Base-by-base conservation (phyloP, 2,888 invertebrate genomes). In the Pandemis heparana region DNA sequence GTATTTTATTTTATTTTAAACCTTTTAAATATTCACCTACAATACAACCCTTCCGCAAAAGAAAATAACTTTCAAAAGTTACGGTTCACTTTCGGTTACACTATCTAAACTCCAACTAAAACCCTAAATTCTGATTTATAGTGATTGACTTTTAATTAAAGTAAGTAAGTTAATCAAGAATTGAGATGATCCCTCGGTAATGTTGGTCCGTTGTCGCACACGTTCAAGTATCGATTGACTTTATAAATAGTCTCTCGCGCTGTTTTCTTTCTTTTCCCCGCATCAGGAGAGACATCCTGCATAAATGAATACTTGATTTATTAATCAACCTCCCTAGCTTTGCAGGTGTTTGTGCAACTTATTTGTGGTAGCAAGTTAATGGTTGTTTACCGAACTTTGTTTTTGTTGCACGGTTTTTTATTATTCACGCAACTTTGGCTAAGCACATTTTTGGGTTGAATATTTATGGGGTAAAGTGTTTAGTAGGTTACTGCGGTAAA, bases 291-390 rank as follows among this genome's bases (percentile, higher is more conserved):
- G 85, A 81, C 83, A 81, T 78, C 82, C 85, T 85, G 91, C 86
- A 92, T 92, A 91, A 88, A 91, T 92, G 90, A 92, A 92, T 92
- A 88, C 86, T 86, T 90, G 87, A 92, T 91, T 90, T 85, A 86
- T 87, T 91, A 90, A 92, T 91, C 90, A 90, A 85, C 84, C 80
- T 73, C 79, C 56, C 56, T 56, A 83, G 82, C 75, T 64, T 53
- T 53, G 51, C 70, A 74, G 70, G 74, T 74, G 73, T 73, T 65
- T 68, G 68, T 66, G 72, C 63, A 23, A 70, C 70, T 60, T 75
- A 70, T 73, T 75, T 71, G 70, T 63, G 64, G 67, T 43, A 38
- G 39, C 61, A 64, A 38, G 62, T 39, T 74, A 69, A 74, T 69
- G 69, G 69, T n/a, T 74, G 68, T 68, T 73, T 73, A 48, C 63